Conservation (phyloP, 2,888 invertebrate species). For the Noctua janthina region DNA sequence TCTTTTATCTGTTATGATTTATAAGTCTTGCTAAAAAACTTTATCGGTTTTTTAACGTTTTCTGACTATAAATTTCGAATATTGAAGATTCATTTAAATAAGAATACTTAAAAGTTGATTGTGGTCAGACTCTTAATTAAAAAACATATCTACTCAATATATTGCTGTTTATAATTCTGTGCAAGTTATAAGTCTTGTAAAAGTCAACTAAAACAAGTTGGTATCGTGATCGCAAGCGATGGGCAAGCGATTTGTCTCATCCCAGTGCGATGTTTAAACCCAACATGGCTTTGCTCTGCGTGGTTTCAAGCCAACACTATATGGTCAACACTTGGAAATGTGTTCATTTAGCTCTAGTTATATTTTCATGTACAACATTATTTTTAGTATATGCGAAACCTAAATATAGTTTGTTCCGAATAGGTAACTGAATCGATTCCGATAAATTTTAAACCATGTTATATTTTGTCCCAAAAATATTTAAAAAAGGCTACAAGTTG, state of each 20-base stretch:
- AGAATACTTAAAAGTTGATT: too few relatives aligned
- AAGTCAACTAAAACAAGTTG: constrained; percentile 58
- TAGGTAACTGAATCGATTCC: too few relatives aligned
- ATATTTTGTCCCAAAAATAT: too few relatives aligned
- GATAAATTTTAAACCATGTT: too few relatives aligned
- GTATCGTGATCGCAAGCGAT: constrained; percentile 61
- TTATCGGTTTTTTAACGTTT: neutral
- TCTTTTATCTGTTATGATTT: constrained; percentile 6
- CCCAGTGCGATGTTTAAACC: constrained; percentile 53
- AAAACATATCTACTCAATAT: neutral
- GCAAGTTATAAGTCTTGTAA: constrained; percentile 41
- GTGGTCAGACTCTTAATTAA: too few relatives aligned
- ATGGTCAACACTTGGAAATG: constrained; percentile 47
- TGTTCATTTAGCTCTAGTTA: constrained; percentile 39
- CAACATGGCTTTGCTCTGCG: constrained; percentile 56
- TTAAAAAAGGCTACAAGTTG: too few relatives aligned
- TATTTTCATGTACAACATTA: constrained; percentile 10
- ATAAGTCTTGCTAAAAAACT: neutral
- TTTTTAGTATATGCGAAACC: too few relatives aligned
- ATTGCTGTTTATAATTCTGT: constrained; percentile 26
- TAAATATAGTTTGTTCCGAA: too few relatives aligned
- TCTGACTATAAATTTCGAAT: constrained; percentile 2
- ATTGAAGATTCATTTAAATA: constrained; percentile 4
- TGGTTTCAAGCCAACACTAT: constrained; percentile 43
- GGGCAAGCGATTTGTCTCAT: constrained; percentile 63